Percentiles rank a stretch among this genome's conserved stretches.
phyloP scores from a whole-genome alignment of 2,888 invertebrate species.

The Horisme vitalbata region DNA sequence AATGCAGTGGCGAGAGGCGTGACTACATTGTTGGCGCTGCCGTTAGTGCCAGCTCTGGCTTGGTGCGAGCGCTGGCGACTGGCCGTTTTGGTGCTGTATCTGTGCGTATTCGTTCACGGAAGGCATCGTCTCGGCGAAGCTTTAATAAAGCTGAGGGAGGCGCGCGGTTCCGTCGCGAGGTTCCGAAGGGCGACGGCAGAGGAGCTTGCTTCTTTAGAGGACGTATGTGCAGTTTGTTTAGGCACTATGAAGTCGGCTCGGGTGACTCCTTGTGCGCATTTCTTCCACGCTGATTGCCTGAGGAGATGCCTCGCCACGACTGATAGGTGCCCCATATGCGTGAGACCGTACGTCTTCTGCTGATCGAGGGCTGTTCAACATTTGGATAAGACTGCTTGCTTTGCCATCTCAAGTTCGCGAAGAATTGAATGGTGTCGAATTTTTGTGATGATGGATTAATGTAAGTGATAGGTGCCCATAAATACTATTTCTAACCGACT shows the following conservation, averaged over 20 bases:
- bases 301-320: slow-evolving; percentile 87
- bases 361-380: slow-evolving; percentile 46
- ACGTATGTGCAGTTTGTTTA: slow-evolving; percentile 91
- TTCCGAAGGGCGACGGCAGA: slow-evolving; percentile 85
- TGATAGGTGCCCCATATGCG: slow-evolving; percentile 89
- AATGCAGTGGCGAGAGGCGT: slow-evolving; percentile 85
- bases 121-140: slow-evolving; percentile 84
- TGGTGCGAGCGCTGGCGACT: slow-evolving; percentile 83
- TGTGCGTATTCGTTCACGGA: slow-evolving; percentile 86
- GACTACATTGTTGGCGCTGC: slow-evolving; percentile 81
- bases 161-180: slow-evolving; percentile 83
- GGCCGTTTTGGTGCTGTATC: slow-evolving; percentile 82
- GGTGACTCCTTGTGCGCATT: slow-evolving; percentile 90
- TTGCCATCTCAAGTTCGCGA: slow-evolving; percentile 31
- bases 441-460: slow-evolving; percentile 27
- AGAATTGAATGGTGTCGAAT: slow-evolving; percentile 35
- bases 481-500: too few species aligned
- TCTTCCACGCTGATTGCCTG: slow-evolving; percentile 90
- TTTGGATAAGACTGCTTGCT: slow-evolving; percentile 60
- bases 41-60: slow-evolving; percentile 81
- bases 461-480: too few species aligned
- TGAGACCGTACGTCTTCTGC: slow-evolving; percentile 84
- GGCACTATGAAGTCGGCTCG: slow-evolving; percentile 87
- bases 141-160: slow-evolving; percentile 78
- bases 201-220: slow-evolving; percentile 87